phyloP scores from a whole-genome alignment of 2,113 vertebrate genomes.

The Sula dactylatra region DNA sequence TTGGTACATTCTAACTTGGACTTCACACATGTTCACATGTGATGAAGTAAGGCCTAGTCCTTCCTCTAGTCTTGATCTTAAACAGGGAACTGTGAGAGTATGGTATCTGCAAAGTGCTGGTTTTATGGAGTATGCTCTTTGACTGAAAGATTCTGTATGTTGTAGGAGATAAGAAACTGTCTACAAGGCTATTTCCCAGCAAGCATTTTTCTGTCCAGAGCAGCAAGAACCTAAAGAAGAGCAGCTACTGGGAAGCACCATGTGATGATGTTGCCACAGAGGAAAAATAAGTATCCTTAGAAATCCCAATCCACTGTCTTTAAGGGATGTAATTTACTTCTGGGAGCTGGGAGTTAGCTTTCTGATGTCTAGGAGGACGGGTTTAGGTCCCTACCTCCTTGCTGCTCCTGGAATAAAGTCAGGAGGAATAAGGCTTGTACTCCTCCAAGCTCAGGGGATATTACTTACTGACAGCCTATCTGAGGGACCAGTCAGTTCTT shows the following conservation, averaged over 20 bases:
- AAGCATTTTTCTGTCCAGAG: background rate
- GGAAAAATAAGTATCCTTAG: background rate
- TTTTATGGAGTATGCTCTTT: background rate
- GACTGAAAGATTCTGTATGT: background rate
- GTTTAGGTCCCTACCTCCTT: background rate
- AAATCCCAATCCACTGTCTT: background rate
- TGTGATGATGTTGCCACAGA: background rate
- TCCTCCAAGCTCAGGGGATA: background rate
- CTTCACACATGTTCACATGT: background rate
- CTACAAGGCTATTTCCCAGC: background rate
- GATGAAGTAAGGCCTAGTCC: background rate
- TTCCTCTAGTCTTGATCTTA: background rate
- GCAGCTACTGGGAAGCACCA: background rate
- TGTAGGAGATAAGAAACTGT: background rate
- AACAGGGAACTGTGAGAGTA: background rate
- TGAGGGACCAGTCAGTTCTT: background rate
- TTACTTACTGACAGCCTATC: background rate
- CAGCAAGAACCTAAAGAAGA: background rate
- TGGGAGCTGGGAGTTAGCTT: background rate
- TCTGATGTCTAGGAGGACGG: background rate
- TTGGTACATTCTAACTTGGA: background rate
- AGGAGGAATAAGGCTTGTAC: background rate
- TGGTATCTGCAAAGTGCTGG: background rate
- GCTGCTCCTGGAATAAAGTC: background rate
- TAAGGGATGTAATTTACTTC: background rate